phyloP scores from a whole-genome alignment of 1,140 invertebrate species.

The Glossosoma conforme region DNA sequence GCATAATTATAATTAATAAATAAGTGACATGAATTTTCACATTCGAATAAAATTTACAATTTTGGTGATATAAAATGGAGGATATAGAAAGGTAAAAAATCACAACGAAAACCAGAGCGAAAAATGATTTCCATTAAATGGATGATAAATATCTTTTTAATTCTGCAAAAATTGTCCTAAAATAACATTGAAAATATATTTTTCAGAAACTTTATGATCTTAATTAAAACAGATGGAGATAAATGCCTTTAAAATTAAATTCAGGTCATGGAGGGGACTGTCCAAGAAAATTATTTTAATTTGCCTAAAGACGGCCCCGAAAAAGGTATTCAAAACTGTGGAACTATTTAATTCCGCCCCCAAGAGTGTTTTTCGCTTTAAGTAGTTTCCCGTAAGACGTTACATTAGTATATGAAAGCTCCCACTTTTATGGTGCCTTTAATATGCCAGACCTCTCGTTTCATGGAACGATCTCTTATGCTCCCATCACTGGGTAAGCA shows the following conservation, averaged over 20 bases:
- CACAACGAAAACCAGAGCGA: too few relatives aligned
- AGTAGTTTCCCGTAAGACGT: conserved; percentile 8
- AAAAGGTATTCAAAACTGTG: conserved; percentile 1
- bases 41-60: too few relatives aligned
- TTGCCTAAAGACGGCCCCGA: too few relatives aligned
- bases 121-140: too few relatives aligned
- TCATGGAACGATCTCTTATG: background rate
- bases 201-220: conserved; percentile 5
- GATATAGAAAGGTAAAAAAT: too few relatives aligned
- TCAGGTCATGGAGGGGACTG: background rate
- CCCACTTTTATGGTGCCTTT: conserved; percentile 5
- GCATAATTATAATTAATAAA: too few relatives aligned
- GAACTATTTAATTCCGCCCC: conserved; percentile 13
- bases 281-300: conserved; percentile 1
- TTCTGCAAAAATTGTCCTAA: background rate
- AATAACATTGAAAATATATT: background rate
- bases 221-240: background rate
- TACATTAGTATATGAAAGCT: conserved; percentile 6
- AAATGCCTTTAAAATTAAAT: background rate
- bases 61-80: too few relatives aligned
- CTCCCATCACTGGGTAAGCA: background rate
- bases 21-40: too few relatives aligned
- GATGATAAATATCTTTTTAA: too few relatives aligned
- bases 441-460: conserved; percentile 1
- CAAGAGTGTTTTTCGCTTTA: conserved; percentile 2